Evolutionary conservation across 1,140 invertebrate genomes (phyloP).

Genomic region (Tetramorium simillimum): DNA sequence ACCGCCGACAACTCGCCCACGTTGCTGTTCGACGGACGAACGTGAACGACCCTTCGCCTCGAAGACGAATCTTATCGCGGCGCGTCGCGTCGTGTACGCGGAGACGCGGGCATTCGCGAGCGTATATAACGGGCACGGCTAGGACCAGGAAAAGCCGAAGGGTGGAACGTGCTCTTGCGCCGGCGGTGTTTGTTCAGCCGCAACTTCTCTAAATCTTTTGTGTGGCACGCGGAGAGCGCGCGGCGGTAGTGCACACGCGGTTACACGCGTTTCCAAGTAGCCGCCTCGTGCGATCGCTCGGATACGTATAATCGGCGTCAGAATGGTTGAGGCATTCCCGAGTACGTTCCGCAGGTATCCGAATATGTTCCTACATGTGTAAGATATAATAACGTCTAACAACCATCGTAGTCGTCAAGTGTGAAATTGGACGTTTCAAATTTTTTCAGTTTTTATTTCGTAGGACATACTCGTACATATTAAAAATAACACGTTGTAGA

Average conservation of each 20-base stretch:
- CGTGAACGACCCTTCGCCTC: background rate
- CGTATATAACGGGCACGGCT: background rate
- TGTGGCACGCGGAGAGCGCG: slow-evolving; percentile 69
- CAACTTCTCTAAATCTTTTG: slow-evolving; percentile 82
- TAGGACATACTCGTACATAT: background rate
- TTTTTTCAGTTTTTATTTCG: background rate
- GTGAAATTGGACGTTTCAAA: too few relatives aligned
- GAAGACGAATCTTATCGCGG: background rate
- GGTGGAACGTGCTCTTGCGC: slow-evolving; percentile 73
- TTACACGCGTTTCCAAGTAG: slow-evolving; percentile 71
- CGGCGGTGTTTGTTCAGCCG: slow-evolving; percentile 80
- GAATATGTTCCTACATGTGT: background rate
- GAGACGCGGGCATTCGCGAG: background rate
- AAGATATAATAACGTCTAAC: background rate
- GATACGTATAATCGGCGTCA: background rate
- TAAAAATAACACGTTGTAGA: background rate
- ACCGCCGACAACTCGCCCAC: background rate
- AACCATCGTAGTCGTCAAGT: background rate
- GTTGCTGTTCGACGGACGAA: background rate
- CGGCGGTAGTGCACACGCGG: slow-evolving; percentile 65
- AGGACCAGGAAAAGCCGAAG: slow-evolving; percentile 70
- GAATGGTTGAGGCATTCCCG: background rate
- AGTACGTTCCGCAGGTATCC: background rate
- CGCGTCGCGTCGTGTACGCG: background rate
- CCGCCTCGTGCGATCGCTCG: slow-evolving; percentile 29